A percentile compares a stretch with the other conserved stretches of the same genome.
These are phyloP conservation scores for Myotis findleyi DNA, from an alignment of 2,797 vertebrate genomes.

Conservation along the genomic window DNA sequence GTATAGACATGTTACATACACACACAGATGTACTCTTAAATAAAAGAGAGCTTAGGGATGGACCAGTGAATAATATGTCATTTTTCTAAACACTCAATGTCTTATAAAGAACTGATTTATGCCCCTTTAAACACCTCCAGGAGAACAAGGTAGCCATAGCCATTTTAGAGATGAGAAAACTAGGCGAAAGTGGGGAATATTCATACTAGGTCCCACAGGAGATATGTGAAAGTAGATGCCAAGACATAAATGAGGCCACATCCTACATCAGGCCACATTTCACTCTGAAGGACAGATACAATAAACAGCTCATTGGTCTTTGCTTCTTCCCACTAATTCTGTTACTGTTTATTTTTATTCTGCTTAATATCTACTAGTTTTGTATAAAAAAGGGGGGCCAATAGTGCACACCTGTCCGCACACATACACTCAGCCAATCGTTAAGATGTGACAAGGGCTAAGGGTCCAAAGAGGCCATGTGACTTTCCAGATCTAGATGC, in stretches of 20 bases:
- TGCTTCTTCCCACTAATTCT: background rate
- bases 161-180: background rate
- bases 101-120: background rate
- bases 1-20: background rate
- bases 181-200: background rate
- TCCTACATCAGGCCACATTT: background rate
- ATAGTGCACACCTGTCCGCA: fast-evolving
- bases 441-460: background rate
- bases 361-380: background rate
- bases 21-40: background rate
- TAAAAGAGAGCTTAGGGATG: background rate
- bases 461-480: background rate
- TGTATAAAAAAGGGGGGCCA: background rate
- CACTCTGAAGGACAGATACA: background rate
- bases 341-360: background rate
- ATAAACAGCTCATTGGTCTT: background rate
- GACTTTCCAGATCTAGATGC: background rate
- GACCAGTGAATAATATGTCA: background rate
- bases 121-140: background rate
- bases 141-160: background rate
- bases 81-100: background rate
- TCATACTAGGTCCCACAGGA: background rate
- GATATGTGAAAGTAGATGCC: background rate
- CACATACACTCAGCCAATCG: no score
- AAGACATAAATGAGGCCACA: background rate